A percentile compares a stretch with the other conserved stretches of the same genome.
These are phyloP conservation scores for Bradysia coprophila DNA, from an alignment of 1,140 invertebrate species.

Conservation along the genomic window DNA sequence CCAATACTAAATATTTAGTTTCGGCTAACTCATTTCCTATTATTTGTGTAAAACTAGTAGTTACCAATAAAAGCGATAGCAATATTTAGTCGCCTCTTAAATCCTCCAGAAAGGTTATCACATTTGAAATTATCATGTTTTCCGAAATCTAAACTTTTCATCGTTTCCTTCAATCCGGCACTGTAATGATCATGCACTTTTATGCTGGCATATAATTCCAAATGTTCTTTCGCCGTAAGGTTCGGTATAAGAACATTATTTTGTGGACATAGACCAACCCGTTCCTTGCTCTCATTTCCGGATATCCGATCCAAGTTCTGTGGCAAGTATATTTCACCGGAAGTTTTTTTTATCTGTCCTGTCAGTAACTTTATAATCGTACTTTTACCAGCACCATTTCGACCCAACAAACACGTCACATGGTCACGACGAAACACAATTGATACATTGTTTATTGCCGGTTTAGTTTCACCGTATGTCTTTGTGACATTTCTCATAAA, in stretches of 20 bases:
- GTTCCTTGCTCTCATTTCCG: conserved; percentile 11
- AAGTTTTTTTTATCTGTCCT: conserved; percentile 37
- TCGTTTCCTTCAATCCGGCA: conserved; percentile 25
- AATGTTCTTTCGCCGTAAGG: conserved; percentile 61
- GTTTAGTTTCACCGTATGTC: conserved; percentile 23
- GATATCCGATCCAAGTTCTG: conserved; percentile 8
- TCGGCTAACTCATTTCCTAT: too few species aligned
- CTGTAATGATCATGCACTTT: conserved; percentile 9
- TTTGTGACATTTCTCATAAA: conserved; percentile 27
- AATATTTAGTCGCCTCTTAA: conserved; percentile 38
- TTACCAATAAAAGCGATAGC: conserved; percentile 58
- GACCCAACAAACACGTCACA: conserved; percentile 60
- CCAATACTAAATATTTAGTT: too few species aligned
- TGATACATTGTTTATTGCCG: conserved; percentile 46
- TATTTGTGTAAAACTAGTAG: not conserved
- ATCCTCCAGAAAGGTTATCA: conserved; percentile 38
- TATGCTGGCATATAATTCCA: conserved; percentile 51
- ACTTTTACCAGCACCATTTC: conserved; percentile 72
- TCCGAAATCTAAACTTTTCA: conserved; percentile 33
- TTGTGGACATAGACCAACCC: conserved; percentile 65
- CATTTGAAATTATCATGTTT: conserved; percentile 30
- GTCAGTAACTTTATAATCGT: conserved; percentile 37
- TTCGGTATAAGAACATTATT: conserved; percentile 65
- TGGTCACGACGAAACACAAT: conserved; percentile 33
- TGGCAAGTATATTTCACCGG: conserved; percentile 31